phyloP scores from a whole-genome alignment of 2,113 vertebrate genomes.

The Onychostruthus taczanowskii region DNA sequence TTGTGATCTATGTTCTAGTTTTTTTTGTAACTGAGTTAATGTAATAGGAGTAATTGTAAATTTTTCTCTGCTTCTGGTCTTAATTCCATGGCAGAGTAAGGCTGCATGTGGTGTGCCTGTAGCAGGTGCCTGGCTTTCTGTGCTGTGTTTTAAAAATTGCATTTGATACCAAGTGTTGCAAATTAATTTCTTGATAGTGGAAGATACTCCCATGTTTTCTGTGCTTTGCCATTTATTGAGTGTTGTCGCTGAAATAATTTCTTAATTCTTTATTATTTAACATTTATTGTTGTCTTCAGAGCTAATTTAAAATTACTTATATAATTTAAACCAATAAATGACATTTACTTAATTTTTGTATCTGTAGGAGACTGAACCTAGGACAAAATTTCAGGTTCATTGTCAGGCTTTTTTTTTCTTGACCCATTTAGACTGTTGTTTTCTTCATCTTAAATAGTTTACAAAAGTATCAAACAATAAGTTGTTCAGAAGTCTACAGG shows the following conservation, averaged over 20 bases:
- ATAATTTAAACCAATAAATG: not conserved
- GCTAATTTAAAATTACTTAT: not conserved
- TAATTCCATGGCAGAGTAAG: not conserved
- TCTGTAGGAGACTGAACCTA: not conserved
- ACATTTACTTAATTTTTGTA: not conserved
- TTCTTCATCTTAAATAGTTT: not conserved
- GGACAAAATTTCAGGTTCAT: not conserved
- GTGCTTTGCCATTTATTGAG: not conserved
- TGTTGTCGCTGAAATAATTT: not conserved
- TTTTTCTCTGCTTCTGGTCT: not conserved
- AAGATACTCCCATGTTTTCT: not conserved
- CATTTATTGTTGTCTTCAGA: not conserved
- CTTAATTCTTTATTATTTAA: not conserved
- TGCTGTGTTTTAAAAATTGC: not conserved
- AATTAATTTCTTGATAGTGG: not conserved
- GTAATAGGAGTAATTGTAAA: not conserved
- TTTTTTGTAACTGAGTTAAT: not conserved
- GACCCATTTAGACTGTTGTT: not conserved
- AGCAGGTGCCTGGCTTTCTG: not conserved
- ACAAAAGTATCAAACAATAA: not conserved
- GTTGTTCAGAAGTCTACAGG: not conserved
- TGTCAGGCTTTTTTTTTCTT: not conserved
- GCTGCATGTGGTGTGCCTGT: not conserved
- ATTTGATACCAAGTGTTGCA: not conserved
- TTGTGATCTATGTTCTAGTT: not conserved